phyloP scores from a whole-genome alignment of 2,113 vertebrate species.

The Nesoenas mayeri region DNA sequence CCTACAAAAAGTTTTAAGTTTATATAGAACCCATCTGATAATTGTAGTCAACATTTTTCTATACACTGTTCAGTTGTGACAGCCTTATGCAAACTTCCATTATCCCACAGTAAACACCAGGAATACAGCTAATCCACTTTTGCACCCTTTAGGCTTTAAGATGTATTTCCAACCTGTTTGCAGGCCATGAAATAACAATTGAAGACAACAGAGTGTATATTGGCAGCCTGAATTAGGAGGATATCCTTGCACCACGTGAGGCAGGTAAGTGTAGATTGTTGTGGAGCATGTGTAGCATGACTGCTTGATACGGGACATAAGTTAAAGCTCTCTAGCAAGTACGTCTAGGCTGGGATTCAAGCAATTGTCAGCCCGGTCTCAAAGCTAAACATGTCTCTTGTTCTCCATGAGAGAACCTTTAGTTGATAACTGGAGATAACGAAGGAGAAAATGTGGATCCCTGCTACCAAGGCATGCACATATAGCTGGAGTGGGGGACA shows the following conservation, averaged over 20 bases:
- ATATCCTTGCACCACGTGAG: not conserved
- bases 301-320: not conserved
- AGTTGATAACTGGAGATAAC: not conserved
- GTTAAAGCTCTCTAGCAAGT: not conserved
- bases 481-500: not conserved
- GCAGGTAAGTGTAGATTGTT: not conserved
- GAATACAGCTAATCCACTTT: not conserved
- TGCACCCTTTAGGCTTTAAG: not conserved
- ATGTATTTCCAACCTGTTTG: not conserved
- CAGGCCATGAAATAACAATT: not conserved
- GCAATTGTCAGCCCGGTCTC: not conserved
- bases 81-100: not conserved
- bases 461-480: not conserved
- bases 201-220: not conserved
- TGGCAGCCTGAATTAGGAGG: not conserved
- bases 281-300: not conserved
- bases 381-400: not conserved
- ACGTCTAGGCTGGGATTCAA: not conserved
- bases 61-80: not conserved
- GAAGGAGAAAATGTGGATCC: not conserved
- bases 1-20: not conserved
- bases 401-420: not conserved
- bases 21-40: not conserved
- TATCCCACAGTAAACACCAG: not conserved
- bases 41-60: not conserved